A percentile compares a stretch with the other conserved stretches of the same genome.
Evolutionary conservation across 2,888 invertebrate species (phyloP).

Genomic region (Chesias legatella): DNA sequence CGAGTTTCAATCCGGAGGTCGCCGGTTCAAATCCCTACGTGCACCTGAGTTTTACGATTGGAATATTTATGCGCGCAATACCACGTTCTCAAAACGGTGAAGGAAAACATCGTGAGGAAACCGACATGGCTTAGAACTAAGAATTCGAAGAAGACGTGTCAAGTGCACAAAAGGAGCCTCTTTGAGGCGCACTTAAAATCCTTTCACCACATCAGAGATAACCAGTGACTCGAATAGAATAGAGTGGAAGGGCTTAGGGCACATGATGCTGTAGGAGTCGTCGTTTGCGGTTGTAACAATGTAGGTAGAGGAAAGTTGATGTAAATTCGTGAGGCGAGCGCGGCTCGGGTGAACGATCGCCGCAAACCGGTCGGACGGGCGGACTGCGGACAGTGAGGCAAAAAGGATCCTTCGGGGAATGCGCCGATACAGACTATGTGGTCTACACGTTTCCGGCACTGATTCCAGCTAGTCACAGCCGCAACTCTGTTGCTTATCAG

Average conservation of each 20-base stretch:
- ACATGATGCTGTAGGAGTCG: conserved; percentile 15
- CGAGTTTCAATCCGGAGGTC: no score
- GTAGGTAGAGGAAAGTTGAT: conserved; percentile 38
- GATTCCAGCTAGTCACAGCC: conserved; percentile 29
- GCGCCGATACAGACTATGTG: conserved; percentile 35
- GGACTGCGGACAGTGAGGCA: conserved; percentile 34
- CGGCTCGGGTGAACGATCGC: conserved; percentile 69
- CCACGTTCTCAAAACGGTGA: no score
- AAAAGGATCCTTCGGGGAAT: conserved; percentile 68
- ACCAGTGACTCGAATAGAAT: no score
- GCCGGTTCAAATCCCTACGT: no score
- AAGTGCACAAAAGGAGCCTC: no score
- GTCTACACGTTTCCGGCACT: conserved; percentile 52
- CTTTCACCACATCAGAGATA: no score
- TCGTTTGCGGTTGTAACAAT: conserved; percentile 40
- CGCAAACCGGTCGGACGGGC: conserved; percentile 60
- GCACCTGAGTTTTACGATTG: no score
- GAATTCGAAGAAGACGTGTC: no score
- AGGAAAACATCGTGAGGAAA: no score
- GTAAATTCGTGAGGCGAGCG: conserved; percentile 53
- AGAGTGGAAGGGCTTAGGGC: conserved; percentile 4
- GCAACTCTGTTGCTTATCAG: conserved; percentile 20
- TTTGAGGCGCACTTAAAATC: no score
- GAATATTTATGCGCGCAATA: no score
- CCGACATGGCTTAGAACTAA: no score